Base-by-base conservation (phyloP, 2,113 vertebrate genomes). In the Smithornis capensis region DNA sequence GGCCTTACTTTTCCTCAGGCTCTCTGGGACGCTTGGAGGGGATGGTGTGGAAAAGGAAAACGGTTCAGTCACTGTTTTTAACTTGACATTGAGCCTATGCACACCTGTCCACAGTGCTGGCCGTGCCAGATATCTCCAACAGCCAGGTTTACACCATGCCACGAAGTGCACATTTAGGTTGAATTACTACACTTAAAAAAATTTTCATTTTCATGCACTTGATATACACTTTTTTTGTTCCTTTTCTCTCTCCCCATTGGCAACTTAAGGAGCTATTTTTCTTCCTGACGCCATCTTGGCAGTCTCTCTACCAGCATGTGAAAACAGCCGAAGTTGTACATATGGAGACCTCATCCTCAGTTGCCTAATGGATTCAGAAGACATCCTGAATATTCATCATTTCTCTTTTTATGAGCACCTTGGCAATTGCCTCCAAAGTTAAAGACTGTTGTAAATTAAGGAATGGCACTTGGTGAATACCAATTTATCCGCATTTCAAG, bases 361-460 rank as follows among this genome's bases (percentile, higher is more conserved):
- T 96, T 95, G 95, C 97, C 97, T 98, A 97, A 98, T 98, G 98
- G 98, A 97, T 98, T 98, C 97, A 97, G 88, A 98, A 98, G 98
- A 98, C 98, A 98, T 98, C 98, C 97, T 98, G 98, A 98, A 98
- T 98, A 98, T 98, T 98, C 98, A 98, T 98, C 97, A 98, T 98
- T 97, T 96, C 97, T 97, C 97, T 96, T 98, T 98, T 98, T 98
- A 98, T 98, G 98, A 98, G 98, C 97, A 98, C 97, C 98, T 98
- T 97, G 98, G 97, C 97, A 98, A 98, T 98, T 98, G 96, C 95
- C 96, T 97, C 94, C 87, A 0, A 97, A 98, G 97, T 97, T 96
- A 97, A 97, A 97, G 97, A 96, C 97, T 96, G 98, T 95, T 97
- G 98, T 98, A 98, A 98, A 98, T 98, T 97, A 97, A 95, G 84